A percentile compares a stretch with the other conserved stretches of the same genome.
Evolutionary conservation across 92 coral and sea anemone genomes (phyloP).

Genomic region (Actinostola sp.): DNA sequence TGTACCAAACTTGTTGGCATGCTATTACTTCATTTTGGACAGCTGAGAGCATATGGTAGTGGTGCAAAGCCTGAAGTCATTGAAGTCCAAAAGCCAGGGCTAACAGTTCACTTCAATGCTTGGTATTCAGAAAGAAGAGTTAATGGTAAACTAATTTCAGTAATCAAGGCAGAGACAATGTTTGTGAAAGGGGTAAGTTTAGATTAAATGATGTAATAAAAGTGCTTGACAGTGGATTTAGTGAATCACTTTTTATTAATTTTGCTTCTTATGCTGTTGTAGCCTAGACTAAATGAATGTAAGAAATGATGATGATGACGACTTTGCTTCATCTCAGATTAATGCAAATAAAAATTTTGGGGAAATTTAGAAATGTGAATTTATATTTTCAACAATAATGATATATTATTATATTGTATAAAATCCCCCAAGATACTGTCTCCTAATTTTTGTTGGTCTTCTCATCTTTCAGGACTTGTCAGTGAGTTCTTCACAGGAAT

Average conservation of each 20-base stretch:
- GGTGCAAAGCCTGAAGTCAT: conserved; percentile 20
- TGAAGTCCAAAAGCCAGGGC: conserved; percentile 30
- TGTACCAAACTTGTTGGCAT: conserved; percentile 38
- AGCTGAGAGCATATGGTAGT: conserved; percentile 18
- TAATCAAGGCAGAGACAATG: conserved; percentile 23
- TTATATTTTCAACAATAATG: neutral
- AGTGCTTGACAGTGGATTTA: neutral
- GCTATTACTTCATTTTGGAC: conserved; percentile 34
- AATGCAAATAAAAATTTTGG: too few species aligned
- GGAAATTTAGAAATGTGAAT: too few species aligned
- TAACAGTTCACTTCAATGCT: conserved; percentile 16
- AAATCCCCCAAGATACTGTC: neutral
- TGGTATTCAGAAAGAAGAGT: conserved; percentile 31
- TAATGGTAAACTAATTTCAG: neutral
- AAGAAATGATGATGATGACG: too few species aligned
- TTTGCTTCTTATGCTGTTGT: neutral
- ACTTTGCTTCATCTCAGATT: too few species aligned
- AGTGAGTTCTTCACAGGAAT: conserved; percentile 18
- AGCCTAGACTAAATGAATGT: too few species aligned
- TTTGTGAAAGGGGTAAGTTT: conserved; percentile 43
- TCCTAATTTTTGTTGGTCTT: neutral
- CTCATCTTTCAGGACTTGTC: conserved; percentile 21
- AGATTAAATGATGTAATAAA: neutral
- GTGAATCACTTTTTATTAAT: neutral
- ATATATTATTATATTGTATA: neutral